These are phyloP conservation scores for Drosophila melanosoma DNA, from an alignment of 2,888 invertebrate species.

Conservation along the genomic window DNA sequence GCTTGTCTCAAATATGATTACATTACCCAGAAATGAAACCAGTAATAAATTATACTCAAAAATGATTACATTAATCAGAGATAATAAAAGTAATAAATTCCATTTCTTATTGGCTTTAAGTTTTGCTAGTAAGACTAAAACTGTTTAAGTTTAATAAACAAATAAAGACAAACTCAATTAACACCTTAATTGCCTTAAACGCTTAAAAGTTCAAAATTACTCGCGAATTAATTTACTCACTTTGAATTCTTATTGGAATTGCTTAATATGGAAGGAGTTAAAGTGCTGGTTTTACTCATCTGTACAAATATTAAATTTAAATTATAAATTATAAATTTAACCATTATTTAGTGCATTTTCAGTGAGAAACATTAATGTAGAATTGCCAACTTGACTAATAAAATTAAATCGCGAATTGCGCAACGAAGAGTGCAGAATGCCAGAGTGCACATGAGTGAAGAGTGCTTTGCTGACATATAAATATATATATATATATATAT, in stretches of 20 bases:
- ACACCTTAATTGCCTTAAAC: background rate
- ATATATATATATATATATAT: background rate
- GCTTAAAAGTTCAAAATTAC: background rate
- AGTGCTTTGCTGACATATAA: background rate
- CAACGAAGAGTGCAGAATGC: conserved; percentile 7
- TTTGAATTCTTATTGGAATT: background rate
- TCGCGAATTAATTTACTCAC: background rate
- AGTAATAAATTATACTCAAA: background rate
- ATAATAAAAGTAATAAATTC: no score
- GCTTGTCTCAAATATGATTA: background rate
- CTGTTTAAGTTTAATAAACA: background rate
- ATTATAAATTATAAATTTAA: conserved; percentile 24
- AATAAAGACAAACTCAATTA: background rate
- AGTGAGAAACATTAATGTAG: conserved; percentile 16
- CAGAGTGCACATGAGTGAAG: conserved; percentile 56
- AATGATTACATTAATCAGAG: background rate
- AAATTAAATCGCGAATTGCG: conserved; percentile 38
- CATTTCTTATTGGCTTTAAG: background rate
- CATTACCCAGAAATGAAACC: background rate
- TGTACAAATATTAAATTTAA: conserved; percentile 12
- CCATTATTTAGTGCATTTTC: conserved; percentile 31
- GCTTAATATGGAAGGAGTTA: background rate
- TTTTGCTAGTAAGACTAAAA: background rate
- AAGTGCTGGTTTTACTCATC: conserved; percentile 6
- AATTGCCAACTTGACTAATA: conserved; percentile 43